phyloP scores from a whole-genome alignment of 2,113 vertebrate species.

The Sterrhoptilus dennistouni region DNA sequence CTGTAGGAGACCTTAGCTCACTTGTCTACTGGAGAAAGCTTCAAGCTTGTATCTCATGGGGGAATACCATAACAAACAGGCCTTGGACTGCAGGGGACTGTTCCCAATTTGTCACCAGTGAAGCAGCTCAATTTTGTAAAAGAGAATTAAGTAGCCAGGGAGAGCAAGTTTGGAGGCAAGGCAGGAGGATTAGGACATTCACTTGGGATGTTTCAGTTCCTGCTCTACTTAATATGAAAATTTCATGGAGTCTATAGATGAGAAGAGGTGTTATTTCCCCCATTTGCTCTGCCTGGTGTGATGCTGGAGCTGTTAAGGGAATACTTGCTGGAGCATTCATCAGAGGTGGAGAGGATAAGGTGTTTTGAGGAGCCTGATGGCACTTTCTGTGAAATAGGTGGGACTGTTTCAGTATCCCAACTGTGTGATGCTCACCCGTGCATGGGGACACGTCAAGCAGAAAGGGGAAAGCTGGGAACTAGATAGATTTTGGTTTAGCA shows the following conservation, averaged over 20 bases:
- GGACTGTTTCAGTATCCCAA: background rate
- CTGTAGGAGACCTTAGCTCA: constrained; percentile 36
- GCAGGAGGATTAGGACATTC: constrained; percentile 38
- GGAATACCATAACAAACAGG: constrained; percentile 30
- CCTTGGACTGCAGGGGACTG: background rate
- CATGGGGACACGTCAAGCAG: accelerated
- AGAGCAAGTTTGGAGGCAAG: background rate
- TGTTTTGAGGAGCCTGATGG: background rate
- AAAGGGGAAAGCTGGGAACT: background rate
- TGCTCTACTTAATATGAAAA: constrained; percentile 39
- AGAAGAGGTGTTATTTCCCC: background rate
- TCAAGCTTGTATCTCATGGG: background rate
- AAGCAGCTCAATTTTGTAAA: constrained; percentile 32
- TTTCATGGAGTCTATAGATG: background rate
- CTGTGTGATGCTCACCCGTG: accelerated
- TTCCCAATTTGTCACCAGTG: constrained; percentile 23
- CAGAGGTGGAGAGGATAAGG: background rate
- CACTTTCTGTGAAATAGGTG: background rate
- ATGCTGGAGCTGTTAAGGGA: background rate
- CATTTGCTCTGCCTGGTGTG: background rate
- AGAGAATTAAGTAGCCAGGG: constrained; percentile 30
- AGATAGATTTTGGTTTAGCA: background rate
- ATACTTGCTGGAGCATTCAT: background rate
- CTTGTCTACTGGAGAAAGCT: constrained; percentile 20
- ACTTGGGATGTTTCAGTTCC: constrained; percentile 7